Evolutionary conservation across 23 tunicate species (phyloP), one percentile per base, ranked within the genome.

Genomic region (Trididemnum miniatum): DNA sequence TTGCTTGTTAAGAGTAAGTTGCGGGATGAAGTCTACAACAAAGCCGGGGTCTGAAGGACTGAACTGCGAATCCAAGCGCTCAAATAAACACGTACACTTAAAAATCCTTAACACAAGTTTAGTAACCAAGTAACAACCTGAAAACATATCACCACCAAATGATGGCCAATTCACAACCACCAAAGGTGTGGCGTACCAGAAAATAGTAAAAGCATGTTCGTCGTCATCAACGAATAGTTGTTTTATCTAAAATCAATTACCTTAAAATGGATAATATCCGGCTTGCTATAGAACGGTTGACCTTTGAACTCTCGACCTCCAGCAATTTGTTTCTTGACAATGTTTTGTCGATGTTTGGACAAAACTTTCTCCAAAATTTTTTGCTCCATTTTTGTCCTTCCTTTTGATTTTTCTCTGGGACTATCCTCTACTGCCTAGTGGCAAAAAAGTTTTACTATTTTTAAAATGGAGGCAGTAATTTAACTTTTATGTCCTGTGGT

Each of bases 221-320:
- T 15, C 54, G 9, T 44, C 9, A 9, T 44, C 54, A 44, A 15
- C 12, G 9, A 44, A 15, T 44, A 44, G 54, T 44, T 44, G 54
- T 44, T 44, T 44, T 44, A 44, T 44, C 15, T 44, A 44, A 20
- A 62, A 12, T 62, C 23, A 12, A 20, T 71, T 24, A 92, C 97
- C 86, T 92, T 87, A 49, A 92, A 92, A 64, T 92, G 97, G 54
- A 92, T 86, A 59, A 92, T 52, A 51, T 79, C 91, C 29, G 97
- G 97, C 76, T 92, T 92, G 79, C 97, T 92, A 71, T 83, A 76
- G 44, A 92, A 92, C 12, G 97, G 97, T 92, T 87, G 85, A 59
- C 97, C 97, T 79, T 82, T 87, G 78, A 92, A 92, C 77, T 92
- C 97, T 65, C 92, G 57, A 15, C 97, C 97, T 20, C 92, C 97